Conservation (phyloP, 2,113 vertebrate species). For the Corythornis vintsioides region DNA sequence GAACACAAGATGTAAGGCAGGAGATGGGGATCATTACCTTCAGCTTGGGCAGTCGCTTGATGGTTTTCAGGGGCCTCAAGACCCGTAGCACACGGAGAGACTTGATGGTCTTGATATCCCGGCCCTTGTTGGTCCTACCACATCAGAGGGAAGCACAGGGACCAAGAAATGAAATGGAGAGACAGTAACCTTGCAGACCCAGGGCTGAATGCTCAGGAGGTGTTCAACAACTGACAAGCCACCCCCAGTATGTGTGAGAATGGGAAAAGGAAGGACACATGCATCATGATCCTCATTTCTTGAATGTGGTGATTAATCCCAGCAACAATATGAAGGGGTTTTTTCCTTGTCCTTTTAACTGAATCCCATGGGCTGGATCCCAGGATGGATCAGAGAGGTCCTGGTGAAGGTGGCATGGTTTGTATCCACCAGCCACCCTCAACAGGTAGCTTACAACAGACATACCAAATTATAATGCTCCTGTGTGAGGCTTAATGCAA, state of each 20-base stretch:
- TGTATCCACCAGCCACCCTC: background rate
- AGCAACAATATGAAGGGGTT: accelerated
- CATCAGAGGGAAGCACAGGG: background rate
- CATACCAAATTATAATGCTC: background rate
- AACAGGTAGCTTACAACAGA: background rate
- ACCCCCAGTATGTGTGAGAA: background rate
- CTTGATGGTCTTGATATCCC: constrained; percentile 99
- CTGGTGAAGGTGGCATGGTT: background rate
- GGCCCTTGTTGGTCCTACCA: constrained; percentile 91
- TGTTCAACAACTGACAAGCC: background rate
- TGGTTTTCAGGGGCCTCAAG: constrained; percentile 95
- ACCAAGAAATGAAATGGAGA: constrained; percentile 21
- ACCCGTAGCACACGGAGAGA: constrained; percentile 94
- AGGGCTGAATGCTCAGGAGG: background rate
- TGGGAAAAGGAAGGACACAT: background rate
- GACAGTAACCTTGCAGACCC: background rate
- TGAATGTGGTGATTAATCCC: background rate
- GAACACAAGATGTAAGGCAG: background rate
- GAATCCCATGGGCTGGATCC: background rate
- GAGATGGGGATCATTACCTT: constrained; percentile 79
- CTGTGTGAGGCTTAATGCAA: constrained; percentile 20
- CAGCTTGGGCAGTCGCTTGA: constrained; percentile 97
- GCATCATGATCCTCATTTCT: background rate
- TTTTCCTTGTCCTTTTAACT: background rate
- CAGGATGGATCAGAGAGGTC: background rate